Evolutionary conservation across 2,797 vertebrate species (phyloP).

Genomic region (Coilia nasus): DNA sequence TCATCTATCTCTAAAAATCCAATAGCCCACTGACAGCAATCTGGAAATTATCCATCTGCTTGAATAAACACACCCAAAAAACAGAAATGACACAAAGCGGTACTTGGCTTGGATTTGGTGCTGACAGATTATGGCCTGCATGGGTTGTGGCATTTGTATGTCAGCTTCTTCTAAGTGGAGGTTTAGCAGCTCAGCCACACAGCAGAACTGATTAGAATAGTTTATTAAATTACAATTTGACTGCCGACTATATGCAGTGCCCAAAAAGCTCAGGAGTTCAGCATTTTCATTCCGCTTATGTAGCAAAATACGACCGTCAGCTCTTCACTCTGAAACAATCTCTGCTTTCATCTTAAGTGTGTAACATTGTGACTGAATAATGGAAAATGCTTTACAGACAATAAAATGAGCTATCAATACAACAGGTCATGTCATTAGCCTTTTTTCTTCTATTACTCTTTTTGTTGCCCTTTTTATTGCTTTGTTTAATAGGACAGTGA

Average conservation of each 20-base stretch:
- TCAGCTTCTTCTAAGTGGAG: background rate
- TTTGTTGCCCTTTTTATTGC: too few relatives aligned
- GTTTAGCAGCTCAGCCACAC: background rate
- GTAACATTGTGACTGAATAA: background rate
- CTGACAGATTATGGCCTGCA: background rate
- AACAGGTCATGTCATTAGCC: background rate
- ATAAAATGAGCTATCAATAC: background rate
- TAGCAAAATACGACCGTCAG: background rate
- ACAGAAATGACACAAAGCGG: background rate
- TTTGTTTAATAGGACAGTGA: too few relatives aligned
- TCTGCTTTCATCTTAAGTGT: background rate
- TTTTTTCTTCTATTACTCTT: too few relatives aligned
- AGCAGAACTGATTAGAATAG: background rate
- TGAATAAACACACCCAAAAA: background rate
- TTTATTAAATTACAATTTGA: conserved; percentile 16
- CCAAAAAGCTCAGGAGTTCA: background rate
- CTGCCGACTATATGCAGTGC: background rate
- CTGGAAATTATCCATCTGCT: background rate
- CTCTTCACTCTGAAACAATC: background rate
- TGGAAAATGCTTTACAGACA: background rate
- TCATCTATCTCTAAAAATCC: background rate
- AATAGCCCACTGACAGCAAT: background rate
- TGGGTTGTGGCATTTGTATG: conserved; percentile 4
- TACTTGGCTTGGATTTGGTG: background rate
- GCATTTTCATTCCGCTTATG: background rate